These are phyloP conservation scores for Cirrhinus molitorella DNA, from an alignment of 2,797 vertebrate genomes.

Conservation along the genomic window DNA sequence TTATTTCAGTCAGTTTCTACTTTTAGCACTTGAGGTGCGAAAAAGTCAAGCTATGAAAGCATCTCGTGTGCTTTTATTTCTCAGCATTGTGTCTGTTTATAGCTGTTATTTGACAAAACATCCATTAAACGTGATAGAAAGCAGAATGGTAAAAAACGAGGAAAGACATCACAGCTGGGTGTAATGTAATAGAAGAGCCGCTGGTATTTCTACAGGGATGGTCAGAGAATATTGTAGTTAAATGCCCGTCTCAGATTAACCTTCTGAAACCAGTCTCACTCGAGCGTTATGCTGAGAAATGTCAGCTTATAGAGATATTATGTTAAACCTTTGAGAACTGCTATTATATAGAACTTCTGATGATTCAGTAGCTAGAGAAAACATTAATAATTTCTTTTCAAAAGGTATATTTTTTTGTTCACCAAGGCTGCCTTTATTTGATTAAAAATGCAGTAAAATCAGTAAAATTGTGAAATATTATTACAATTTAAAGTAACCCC, in stretches of 20 bases:
- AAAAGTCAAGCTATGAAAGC: neutral
- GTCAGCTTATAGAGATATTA: conserved; percentile 1
- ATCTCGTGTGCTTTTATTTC: neutral
- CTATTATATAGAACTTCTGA: neutral
- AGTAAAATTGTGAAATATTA: too few relatives aligned
- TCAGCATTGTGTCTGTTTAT: neutral
- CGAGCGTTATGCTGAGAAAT: neutral
- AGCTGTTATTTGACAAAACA: neutral
- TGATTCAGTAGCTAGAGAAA: neutral
- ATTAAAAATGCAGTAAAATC: too few relatives aligned
- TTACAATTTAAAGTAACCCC: too few relatives aligned
- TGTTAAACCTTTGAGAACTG: neutral
- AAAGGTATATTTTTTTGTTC: too few relatives aligned
- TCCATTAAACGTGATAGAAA: neutral
- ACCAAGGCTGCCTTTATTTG: too few relatives aligned
- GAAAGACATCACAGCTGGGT: neutral
- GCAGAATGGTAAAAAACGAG: neutral
- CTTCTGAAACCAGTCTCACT: neutral
- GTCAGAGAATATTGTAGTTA: neutral
- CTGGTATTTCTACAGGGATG: neutral
- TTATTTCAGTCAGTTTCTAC: conserved; percentile 9
- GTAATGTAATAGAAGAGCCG: neutral
- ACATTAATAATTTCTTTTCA: neutral
- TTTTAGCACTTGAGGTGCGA: neutral
- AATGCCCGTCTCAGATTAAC: conserved; percentile 1